phyloP scores from a whole-genome alignment of 2,797 vertebrate species.

The Leptoclinus maculatus region DNA sequence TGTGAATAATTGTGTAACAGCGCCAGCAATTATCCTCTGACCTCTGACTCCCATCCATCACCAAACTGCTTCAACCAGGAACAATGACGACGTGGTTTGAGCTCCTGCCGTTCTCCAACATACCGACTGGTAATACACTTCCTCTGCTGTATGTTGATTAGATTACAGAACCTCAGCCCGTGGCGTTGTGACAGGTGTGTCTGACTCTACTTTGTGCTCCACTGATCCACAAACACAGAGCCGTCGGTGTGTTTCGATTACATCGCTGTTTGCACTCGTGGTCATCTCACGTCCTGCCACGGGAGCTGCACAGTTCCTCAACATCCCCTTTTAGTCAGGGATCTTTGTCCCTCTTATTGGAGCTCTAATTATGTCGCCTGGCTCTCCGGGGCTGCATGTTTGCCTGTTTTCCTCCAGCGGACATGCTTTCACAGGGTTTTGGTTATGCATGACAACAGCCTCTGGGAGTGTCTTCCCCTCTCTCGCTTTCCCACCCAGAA shows the following conservation, averaged over 20 bases:
- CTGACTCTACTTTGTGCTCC: neutral
- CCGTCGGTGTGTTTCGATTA: neutral
- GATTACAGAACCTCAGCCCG: neutral
- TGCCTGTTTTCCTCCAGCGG: conserved; percentile 33
- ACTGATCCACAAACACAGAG: neutral
- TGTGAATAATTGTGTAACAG: neutral
- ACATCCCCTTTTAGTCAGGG: conserved; percentile 41
- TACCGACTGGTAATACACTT: neutral
- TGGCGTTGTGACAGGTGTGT: neutral
- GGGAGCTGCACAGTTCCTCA: conserved; percentile 6
- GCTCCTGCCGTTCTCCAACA: neutral
- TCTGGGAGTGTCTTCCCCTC: conserved; percentile 50
- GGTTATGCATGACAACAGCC: conserved; percentile 57
- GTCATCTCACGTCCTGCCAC: conserved; percentile 19
- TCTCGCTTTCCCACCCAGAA: conserved; percentile 22
- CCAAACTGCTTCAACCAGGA: neutral
- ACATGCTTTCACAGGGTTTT: conserved; percentile 63
- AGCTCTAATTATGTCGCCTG: conserved; percentile 47
- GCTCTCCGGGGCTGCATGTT: conserved; percentile 1
- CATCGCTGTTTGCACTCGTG: neutral
- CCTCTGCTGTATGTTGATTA: neutral
- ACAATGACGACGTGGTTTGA: neutral
- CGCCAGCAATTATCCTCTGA: neutral
- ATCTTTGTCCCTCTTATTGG: conserved; percentile 36
- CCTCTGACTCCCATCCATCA: neutral